Conservation (phyloP, 2,113 vertebrate species). For the Crotalus tigris region DNA sequence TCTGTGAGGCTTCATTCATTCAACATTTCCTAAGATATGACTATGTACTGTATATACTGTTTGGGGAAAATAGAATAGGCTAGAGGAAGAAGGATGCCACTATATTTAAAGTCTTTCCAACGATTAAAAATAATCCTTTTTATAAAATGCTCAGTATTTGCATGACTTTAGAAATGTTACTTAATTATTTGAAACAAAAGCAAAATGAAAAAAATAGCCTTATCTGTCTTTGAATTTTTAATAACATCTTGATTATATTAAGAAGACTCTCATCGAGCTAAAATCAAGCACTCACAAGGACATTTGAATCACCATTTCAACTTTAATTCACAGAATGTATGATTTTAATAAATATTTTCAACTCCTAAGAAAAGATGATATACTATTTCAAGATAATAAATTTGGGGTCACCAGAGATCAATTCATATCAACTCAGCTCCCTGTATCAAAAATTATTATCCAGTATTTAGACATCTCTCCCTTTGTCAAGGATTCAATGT, state of each 20-base stretch:
- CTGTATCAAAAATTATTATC: background rate
- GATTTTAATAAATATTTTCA: background rate
- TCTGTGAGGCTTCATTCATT: background rate
- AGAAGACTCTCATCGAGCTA: background rate
- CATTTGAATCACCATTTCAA: background rate
- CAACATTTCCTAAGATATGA: background rate
- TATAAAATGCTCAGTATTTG: background rate
- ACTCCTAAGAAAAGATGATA: background rate
- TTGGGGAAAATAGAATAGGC: background rate
- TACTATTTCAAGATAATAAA: background rate
- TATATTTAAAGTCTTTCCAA: background rate
- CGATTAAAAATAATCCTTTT: background rate
- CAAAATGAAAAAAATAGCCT: background rate
- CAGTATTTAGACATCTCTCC: background rate
- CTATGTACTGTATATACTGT: background rate
- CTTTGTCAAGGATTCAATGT: background rate
- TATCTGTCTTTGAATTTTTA: background rate
- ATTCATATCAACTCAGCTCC: background rate
- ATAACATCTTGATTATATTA: background rate
- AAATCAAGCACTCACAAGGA: background rate
- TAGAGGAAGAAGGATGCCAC: too few species aligned
- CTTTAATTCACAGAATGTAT: rapidly evolving
- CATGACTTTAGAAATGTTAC: background rate
- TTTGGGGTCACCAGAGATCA: background rate
- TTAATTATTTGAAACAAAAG: background rate